Evolutionary conservation across 1,140 invertebrate genomes (phyloP), one percentile per base, ranked within the genome.

Genomic region (Pygmarrhopalites habei): DNA sequence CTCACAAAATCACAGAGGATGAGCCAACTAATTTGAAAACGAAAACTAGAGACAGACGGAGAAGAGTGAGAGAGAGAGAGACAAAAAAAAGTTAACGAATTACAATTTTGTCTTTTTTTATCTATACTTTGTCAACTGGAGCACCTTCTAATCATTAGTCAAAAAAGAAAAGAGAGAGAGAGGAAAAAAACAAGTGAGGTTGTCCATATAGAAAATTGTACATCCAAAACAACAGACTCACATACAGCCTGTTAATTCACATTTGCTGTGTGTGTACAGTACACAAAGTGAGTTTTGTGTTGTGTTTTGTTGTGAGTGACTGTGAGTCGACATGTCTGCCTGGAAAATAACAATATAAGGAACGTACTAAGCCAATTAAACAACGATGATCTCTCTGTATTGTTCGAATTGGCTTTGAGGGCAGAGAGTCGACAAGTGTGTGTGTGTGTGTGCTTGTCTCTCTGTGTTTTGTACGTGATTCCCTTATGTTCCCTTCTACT

Each of bases 361-460:
- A 35, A 41, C 28, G 35, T n/a, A 57, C 26, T 53, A 62, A 62
- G 53, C 35, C 62, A 64, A 64, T 64, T 64, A 64, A 64, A 64
- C 44, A 32, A 51, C 46, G 56, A 64, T 64, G 62, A 64, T 64
- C 62, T n/a, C n/a, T n/a, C n/a, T 58, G 55, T 41, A 35, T 64
- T 58, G 62, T 64, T 52, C 44, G 46, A 62, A 62, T 62, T 61
- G 52, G 60, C 53, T 56, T 51, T 60, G 58, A 60, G 58, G 58
- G 44, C 44, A 21, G 44, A 47, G n/a, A 4, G 7, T 25, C 23
- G 44, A 21, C n/a, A 21, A 21, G 17, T 47, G 44, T 47, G 23
- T 47, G 44, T 47, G 28, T 26, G 49, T 25, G 49, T 28, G 15
- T n/a, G n/a, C n/a, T n/a, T n/a, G n/a, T n/a, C n/a, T n/a, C n/a